Evolutionary conservation across 2,797 vertebrate species (phyloP), one percentile per base, ranked within the genome.

Genomic region (Enteromius afrohamiltoni): DNA sequence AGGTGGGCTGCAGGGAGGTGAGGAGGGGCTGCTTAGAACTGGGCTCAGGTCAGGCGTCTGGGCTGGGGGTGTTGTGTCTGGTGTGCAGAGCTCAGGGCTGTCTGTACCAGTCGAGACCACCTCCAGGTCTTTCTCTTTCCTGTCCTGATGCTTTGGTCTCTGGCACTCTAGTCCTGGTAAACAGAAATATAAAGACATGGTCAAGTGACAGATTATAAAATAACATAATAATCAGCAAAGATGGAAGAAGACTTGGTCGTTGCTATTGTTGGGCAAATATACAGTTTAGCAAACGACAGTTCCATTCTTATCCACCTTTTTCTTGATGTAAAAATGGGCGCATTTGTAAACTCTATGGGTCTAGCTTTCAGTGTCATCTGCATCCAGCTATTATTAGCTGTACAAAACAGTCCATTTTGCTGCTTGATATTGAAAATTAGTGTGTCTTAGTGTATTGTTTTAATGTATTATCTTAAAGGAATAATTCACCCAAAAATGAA

Each of bases 11-110:
- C 93, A 94, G 14, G 94, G 92, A 7, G 96, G 96, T 40, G 96
- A 96, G 92, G 96, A 90, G 0, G 97, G 96, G 73, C 96, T 94
- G 86, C 96, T 97, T 89, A 96, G 94, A 90, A 96, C 92, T 0
- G 97, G 97, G 91, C 97, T 98, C 92, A 97, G 95, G 0, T 98
- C 96, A 0, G 98, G 97, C 14, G 95, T 98, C 85, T 96, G 95
- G 83, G 96, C 96, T 0, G 97, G 97, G 2, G 96, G 97, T 3
- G 97, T 98, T 81, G 97, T 97, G 83, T 97, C 97, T 31, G 94
- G 94, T n/a, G 94, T 95, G 91, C 94, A 95, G 90, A 95, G 92
- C 91, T 95, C 94, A 3, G 93, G 94, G 89, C 94, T 95, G 88
- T 95, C 94, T 19, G 94, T 95, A 87, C 96, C 97, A 0, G 96